Percentiles rank a stretch among this genome's conserved stretches.
phyloP scores from a whole-genome alignment of 2,888 invertebrate species.

The Thalpophila matura region DNA sequence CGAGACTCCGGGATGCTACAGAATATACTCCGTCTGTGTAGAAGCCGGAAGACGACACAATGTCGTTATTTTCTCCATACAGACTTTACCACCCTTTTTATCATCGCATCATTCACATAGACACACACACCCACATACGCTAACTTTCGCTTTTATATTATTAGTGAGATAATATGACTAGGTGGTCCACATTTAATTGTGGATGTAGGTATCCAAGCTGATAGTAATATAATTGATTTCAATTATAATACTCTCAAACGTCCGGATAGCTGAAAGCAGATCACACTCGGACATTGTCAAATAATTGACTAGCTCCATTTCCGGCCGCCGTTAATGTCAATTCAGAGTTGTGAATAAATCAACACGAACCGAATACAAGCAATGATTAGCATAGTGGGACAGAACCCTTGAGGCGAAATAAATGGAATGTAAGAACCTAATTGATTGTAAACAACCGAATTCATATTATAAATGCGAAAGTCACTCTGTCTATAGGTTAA shows the following conservation, averaged over 20 bases:
- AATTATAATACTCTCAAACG: slow-evolving; percentile 20
- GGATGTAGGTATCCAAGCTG: neutral
- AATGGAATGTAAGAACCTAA: neutral
- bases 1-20: too few species aligned
- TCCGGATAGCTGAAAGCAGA: slow-evolving; percentile 22
- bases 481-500: too few species aligned
- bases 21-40: too few species aligned
- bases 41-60: too few species aligned
- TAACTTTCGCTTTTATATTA: too few species aligned
- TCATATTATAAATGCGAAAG: too few species aligned
- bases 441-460: neutral
- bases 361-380: slow-evolving; percentile 18
- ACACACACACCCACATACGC: too few species aligned
- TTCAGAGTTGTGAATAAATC: slow-evolving; percentile 39
- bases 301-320: slow-evolving; percentile 44
- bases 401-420: neutral
- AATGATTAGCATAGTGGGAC: slow-evolving; percentile 15
- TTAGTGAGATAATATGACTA: too few species aligned
- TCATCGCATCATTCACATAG: too few species aligned
- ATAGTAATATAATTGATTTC: slow-evolving; percentile 24
- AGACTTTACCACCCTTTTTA: too few species aligned
- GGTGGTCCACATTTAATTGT: neutral
- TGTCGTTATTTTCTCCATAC: too few species aligned
- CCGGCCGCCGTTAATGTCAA: slow-evolving; percentile 33
- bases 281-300: slow-evolving; percentile 31